Evolutionary conservation across 2,797 vertebrate species (phyloP).

Genomic region (Rhabdophis nuchalis): DNA sequence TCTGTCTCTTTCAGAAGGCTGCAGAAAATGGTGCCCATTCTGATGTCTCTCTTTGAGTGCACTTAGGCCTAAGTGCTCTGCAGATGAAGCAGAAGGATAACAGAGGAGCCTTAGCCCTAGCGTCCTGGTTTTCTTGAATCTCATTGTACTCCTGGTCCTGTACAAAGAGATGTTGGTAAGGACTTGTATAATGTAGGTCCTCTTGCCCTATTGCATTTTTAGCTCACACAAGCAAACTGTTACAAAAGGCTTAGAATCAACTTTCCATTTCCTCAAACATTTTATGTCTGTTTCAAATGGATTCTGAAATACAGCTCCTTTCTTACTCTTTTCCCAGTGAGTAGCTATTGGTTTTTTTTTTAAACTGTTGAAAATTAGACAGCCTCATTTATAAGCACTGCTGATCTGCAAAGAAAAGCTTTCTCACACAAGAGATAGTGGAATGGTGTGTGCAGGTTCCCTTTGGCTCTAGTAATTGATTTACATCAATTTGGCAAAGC

Average conservation of each 20-base stretch:
- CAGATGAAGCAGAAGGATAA: background rate
- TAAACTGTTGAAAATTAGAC: slow-evolving; percentile 21
- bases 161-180: background rate
- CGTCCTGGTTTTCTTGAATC: background rate
- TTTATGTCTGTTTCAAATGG: background rate
- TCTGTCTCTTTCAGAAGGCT: background rate
- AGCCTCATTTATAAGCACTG: slow-evolving; percentile 25
- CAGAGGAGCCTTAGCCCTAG: background rate
- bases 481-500: slow-evolving; percentile 49
- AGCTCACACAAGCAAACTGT: background rate
- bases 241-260: background rate
- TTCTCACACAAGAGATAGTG: slow-evolving; percentile 37
- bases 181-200: background rate
- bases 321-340: slow-evolving; percentile 8
- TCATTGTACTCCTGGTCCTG: background rate
- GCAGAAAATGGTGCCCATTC: background rate
- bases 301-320: slow-evolving; percentile 31
- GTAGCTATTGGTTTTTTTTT: slow-evolving; percentile 11
- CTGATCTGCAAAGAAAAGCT: slow-evolving; percentile 36
- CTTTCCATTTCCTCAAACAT: background rate
- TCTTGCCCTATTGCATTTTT: background rate
- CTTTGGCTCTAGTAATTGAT: slow-evolving; percentile 58
- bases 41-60: background rate
- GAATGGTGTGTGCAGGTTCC: slow-evolving; percentile 28
- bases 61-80: background rate